Evolutionary conservation across 1,140 invertebrate genomes (phyloP), one percentile per base, ranked within the genome.

Genomic region (Temnothorax nylanderi): DNA sequence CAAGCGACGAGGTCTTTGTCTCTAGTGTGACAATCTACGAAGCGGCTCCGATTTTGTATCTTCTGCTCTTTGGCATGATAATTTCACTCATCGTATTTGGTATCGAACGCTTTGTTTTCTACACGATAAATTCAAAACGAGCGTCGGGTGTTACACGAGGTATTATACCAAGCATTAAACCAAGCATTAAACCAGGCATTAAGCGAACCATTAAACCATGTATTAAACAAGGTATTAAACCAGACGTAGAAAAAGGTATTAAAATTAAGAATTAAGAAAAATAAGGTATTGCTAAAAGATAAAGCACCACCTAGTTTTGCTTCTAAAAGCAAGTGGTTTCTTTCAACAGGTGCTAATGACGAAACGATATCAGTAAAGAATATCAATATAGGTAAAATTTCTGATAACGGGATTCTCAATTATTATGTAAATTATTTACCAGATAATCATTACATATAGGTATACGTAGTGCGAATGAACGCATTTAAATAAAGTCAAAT

Each of bases 11-110:
- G 11, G 21, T 49, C 1, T 78, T 84, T 10, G 71, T 87, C 13
- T 77, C 87, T 4, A 90, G 88, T 16, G 78, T 91, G 0, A 86
- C 90, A 3, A 91, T 92, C 16, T 67, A 84, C 11, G 91, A 92
- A 71, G 44, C 56, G 7, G 62, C 72, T 13, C 88, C 90, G 10
- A 86, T 91, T 3, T 26, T 92, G 44, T 18, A 90, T 60, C 34
- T 92, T 32, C 76, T 92, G 26, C 5, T 85, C 3, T 21, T 74
- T 7, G 90, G 90, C 1, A 86, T 90, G 5, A 10, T 44, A 37
- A 3, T 90, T n/a, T 90, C 91, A 18, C 11, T 81, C 13, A 32
- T 90, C 54, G 62, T 92, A 41, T 92, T 84, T 41, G 21, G 80
- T 7, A 60, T 89, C 10, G 90, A 91, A 56, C 67, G 85, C 8